Evolutionary conservation across 1,140 invertebrate genomes (phyloP).

Genomic region (Dreissena rostriformis): DNA sequence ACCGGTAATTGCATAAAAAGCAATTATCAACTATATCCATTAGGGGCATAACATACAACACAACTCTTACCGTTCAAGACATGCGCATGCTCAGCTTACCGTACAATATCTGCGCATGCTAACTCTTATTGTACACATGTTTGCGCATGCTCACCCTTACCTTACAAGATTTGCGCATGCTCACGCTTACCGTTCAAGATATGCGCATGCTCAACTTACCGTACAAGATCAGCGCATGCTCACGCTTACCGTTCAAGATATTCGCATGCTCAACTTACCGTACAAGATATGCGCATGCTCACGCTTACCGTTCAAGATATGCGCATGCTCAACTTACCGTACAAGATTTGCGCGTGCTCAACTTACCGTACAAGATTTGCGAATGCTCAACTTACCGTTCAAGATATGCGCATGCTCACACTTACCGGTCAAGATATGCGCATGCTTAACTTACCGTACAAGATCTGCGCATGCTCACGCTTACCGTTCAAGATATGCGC

Average conservation of each 20-base stretch:
- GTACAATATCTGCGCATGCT: conserved; percentile 45
- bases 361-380: conserved; percentile 52
- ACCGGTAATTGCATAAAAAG: no score
- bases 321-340: conserved; percentile 42
- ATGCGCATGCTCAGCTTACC: conserved; percentile 37
- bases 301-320: conserved; percentile 45
- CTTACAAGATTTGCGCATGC: conserved; percentile 41
- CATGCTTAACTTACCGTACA: conserved; percentile 46
- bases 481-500: conserved; percentile 46
- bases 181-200: conserved; percentile 49
- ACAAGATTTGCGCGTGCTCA: conserved; percentile 43
- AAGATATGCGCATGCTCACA: conserved; percentile 42
- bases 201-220: conserved; percentile 42
- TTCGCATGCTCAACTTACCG: conserved; percentile 39
- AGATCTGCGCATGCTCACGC: conserved; percentile 39
- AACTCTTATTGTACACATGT: no score
- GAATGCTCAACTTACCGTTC: conserved; percentile 39
- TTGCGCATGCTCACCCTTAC: conserved; percentile 38
- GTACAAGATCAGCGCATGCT: conserved; percentile 43
- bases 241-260: conserved; percentile 43
- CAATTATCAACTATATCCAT: no score
- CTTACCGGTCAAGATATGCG: conserved; percentile 44
- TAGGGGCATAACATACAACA: no score
- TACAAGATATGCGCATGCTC: conserved; percentile 47
- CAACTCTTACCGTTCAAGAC: conserved; percentile 17